Percentiles rank a stretch among this genome's conserved stretches.
Conservation (phyloP, 2,113 vertebrate species). For the Todiramphus chloris region DNA sequence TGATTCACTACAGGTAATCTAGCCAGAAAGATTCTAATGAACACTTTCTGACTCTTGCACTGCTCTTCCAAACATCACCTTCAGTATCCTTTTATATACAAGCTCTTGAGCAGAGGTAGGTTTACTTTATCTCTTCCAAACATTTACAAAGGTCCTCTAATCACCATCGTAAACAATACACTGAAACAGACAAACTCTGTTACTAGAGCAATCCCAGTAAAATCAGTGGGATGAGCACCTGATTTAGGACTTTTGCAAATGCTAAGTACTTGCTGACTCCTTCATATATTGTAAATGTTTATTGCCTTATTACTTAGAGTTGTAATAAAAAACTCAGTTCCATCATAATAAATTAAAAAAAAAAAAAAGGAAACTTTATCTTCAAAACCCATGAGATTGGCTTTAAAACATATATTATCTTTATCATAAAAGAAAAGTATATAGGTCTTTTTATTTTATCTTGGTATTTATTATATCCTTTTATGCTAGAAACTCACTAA, state of each 20-base stretch:
- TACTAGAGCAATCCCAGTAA: not conserved
- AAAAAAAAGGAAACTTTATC: not conserved
- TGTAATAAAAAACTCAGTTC: not conserved
- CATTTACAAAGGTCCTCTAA: not conserved
- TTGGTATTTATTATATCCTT: not conserved
- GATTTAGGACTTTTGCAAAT: slow-evolving; percentile 22
- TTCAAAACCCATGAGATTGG: not conserved
- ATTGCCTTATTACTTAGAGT: slow-evolving; percentile 1
- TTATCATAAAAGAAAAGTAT: not conserved
- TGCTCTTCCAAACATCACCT: not conserved
- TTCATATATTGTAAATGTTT: slow-evolving; percentile 23
- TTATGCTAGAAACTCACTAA: not conserved
- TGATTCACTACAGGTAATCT: not conserved
- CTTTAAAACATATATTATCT: not conserved
- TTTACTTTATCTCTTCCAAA: not conserved
- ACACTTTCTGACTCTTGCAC: not conserved
- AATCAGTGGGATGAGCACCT: not conserved
- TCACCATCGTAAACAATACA: not conserved
- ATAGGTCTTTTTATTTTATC: not conserved
- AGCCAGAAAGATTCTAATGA: not conserved
- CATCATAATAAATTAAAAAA: not conserved
- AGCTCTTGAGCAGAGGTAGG: not conserved
- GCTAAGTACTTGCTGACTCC: not conserved
- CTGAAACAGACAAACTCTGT: not conserved
- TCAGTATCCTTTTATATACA: not conserved